Conservation (phyloP, 2,113 vertebrate genomes). For the Chloropsis hardwickii region DNA sequence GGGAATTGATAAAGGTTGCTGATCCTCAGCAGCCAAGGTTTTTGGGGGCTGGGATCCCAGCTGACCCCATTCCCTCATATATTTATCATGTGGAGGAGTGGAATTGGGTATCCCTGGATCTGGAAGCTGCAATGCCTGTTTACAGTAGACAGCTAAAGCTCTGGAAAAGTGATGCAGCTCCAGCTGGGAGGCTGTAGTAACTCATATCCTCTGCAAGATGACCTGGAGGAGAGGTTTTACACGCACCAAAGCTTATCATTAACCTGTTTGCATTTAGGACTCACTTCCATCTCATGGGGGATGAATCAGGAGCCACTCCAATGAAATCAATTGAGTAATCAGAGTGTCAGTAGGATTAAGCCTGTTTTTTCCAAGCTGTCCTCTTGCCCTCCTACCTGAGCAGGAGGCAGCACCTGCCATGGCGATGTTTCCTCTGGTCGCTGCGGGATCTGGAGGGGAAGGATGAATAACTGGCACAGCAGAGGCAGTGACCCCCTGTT, state of each 20-base stretch:
- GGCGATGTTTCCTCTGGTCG: background rate
- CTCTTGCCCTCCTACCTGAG: background rate
- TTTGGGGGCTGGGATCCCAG: background rate
- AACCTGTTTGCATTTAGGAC: background rate
- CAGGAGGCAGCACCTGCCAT: background rate
- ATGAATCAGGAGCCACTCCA: background rate
- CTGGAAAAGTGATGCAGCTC: background rate
- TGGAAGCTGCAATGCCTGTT: background rate
- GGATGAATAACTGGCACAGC: background rate
- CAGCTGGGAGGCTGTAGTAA: background rate
- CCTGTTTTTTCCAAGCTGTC: background rate
- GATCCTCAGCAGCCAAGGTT: background rate
- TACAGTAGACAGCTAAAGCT: background rate
- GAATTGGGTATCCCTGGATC: background rate
- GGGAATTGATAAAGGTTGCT: background rate
- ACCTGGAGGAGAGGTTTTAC: background rate
- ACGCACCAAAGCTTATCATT: background rate
- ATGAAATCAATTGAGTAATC: background rate
- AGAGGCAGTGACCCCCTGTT: background rate
- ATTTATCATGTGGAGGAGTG: background rate
- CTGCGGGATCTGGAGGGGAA: background rate
- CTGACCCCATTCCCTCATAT: too few relatives aligned
- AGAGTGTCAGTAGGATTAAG: background rate
- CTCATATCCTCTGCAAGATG: background rate
- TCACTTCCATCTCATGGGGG: background rate